phyloP scores from a whole-genome alignment of 2,888 invertebrate genomes.

The Dryobotodes eremita region DNA sequence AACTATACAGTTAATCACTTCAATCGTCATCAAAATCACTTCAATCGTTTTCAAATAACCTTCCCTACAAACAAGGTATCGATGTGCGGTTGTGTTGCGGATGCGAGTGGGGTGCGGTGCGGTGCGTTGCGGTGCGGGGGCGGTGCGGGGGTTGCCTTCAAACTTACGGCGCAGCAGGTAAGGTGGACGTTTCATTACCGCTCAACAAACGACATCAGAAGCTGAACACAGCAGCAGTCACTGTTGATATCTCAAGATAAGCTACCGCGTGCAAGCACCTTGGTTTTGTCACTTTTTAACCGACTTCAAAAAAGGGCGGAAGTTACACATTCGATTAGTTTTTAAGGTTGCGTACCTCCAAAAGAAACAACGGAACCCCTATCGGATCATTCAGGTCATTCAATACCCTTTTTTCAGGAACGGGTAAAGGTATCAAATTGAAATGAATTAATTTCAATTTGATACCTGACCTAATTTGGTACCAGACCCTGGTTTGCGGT shows the following conservation, averaged over 20 bases:
- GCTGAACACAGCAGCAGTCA: background rate
- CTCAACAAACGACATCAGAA: constrained; percentile 12
- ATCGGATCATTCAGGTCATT: background rate
- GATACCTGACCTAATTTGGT: too few relatives aligned
- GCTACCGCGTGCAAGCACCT: too few relatives aligned
- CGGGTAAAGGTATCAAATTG: background rate
- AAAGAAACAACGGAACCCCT: background rate
- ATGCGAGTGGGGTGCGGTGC: background rate
- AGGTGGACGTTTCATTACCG: constrained; percentile 66
- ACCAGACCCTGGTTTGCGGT: background rate
- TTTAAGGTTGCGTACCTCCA: background rate
- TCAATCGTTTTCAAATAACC: constrained; percentile 16
- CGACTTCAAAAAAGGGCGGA: background rate
- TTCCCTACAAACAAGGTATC: constrained; percentile 17
- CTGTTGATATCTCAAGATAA: constrained; percentile 3
- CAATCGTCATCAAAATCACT: constrained; percentile 19
- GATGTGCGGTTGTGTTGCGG: background rate
- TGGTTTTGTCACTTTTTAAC: background rate
- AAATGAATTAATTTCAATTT: too few relatives aligned
- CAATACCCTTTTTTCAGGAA: background rate
- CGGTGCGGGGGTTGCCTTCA: constrained; percentile 45
- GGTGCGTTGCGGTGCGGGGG: constrained; percentile 5
- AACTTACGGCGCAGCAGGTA: constrained; percentile 69
- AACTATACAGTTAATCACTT: constrained; percentile 1
- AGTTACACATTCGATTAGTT: background rate